Conservation (phyloP, 2,888 invertebrate species). For the Dilophus febrilis region DNA sequence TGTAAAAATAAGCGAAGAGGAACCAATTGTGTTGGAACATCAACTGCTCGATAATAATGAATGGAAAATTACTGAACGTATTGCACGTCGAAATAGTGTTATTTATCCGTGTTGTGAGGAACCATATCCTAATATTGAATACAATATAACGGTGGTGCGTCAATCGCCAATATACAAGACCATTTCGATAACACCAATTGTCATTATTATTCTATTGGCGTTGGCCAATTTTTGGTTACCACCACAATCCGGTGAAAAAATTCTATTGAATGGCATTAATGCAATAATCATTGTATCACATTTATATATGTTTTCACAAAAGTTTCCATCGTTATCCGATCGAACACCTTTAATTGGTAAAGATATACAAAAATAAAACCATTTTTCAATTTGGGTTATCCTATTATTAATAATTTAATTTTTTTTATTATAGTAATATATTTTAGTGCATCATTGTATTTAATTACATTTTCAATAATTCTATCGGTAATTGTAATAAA, state of each 20-base stretch:
- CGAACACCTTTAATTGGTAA: slow-evolving; percentile 32
- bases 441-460: slow-evolving; percentile 34
- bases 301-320: slow-evolving; percentile 43
- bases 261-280: slow-evolving; percentile 39
- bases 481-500: slow-evolving; percentile 37
- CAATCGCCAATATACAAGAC: slow-evolving; percentile 42
- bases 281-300: slow-evolving; percentile 42
- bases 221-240: slow-evolving; percentile 47
- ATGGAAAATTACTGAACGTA: slow-evolving; percentile 30
- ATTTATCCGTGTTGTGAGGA: slow-evolving; percentile 37
- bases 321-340: slow-evolving; percentile 31
- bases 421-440: slow-evolving; percentile 36
- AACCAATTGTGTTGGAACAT: neutral
- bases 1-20: neutral
- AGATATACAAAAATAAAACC: slow-evolving; percentile 9
- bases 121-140: slow-evolving; percentile 36
- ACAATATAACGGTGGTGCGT: slow-evolving; percentile 34
- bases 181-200: slow-evolving; percentile 42
- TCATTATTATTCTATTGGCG: slow-evolving; percentile 41
- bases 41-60: slow-evolving; percentile 22
- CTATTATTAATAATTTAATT: slow-evolving; percentile 3
- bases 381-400: neutral
- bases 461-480: slow-evolving; percentile 34
- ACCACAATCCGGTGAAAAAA: slow-evolving; percentile 46
- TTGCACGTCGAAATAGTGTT: slow-evolving; percentile 21